Evolutionary conservation across 2,888 invertebrate genomes (phyloP).

Genomic region (Conchocele bisecta): DNA sequence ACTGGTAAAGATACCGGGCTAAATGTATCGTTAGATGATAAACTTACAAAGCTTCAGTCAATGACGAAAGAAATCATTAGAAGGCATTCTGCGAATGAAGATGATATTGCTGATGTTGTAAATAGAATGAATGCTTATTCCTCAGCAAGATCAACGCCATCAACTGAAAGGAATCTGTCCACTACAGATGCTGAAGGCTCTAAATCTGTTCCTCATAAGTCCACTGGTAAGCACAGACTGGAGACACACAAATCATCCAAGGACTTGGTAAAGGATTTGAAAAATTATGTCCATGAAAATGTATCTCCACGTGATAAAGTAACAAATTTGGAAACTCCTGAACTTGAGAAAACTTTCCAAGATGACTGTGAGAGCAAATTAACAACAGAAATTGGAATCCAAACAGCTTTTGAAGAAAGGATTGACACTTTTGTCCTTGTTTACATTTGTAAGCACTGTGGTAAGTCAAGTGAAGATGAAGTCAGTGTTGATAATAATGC

Average conservation of each 20-base stretch:
- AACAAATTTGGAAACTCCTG: conserved; percentile 26
- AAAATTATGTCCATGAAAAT: conserved; percentile 50
- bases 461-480: conserved; percentile 49
- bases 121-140: too few species aligned
- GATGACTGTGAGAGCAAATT: conserved; percentile 8
- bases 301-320: conserved; percentile 37
- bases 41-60: conserved; percentile 49
- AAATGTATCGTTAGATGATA: conserved; percentile 38
- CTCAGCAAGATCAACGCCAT: too few species aligned
- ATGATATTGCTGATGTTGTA: too few species aligned
- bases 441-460: conserved; percentile 55
- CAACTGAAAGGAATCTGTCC: too few species aligned
- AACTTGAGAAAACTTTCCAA: conserved; percentile 1
- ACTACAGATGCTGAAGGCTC: too few species aligned
- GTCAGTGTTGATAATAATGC: conserved; percentile 1
- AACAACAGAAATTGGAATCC: conserved; percentile 44
- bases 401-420: conserved; percentile 29
- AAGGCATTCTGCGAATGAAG: conserved; percentile 26
- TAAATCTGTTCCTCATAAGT: not conserved
- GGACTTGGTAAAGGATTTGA: conserved; percentile 51
- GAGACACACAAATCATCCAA: conserved; percentile 7
- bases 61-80: conserved; percentile 53
- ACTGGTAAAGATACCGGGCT: conserved; percentile 1
- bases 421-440: conserved; percentile 18
- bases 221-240: too few species aligned